Evolutionary conservation across 2,113 vertebrate species (phyloP), one percentile per base, ranked within the genome.

Genomic region (Cisticola juncidis): DNA sequence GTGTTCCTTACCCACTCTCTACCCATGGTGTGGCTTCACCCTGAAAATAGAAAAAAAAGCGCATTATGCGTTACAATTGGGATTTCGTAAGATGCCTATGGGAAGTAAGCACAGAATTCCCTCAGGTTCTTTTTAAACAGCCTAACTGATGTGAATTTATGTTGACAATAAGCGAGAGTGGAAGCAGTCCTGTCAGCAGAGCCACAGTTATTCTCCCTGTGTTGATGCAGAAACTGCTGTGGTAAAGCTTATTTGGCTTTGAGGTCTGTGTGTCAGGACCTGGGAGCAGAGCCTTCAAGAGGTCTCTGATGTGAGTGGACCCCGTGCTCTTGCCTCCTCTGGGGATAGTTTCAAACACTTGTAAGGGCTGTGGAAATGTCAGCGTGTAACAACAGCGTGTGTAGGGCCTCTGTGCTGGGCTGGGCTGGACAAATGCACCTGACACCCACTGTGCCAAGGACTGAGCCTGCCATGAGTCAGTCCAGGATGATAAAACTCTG

Each of bases 61-160:
- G 9, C 0, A 1, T 40, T 40, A 33, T 61, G 82, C 70, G 18
- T 86, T 73, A 70, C 50, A 77, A 26, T 6, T 88, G 85, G 58
- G 60, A 65, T 88, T 94, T 91, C 62, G 42, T 44, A 70, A 85
- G 44, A 38, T 51, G 51, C 85, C 85, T 81, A 3, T 60, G 68
- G 90, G 93, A 95, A 93, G 56, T 92, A 82, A 90, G 38, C 5
- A n/a, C 38, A 51, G 64, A 51, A 2, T 94, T 97, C 94, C 76
- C 84, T 74, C 35, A 28, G 74, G 74, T 80, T 83, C 33, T 70
- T 81, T 83, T 88, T 66, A 83, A 93, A 90, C 42, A 86, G 33
- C 38, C 35, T 53, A 44, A 42, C 68, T 94, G 88, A 86, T 6
- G 4, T 71, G 73, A 76, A 85, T 84, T 89, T 89, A 61, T 92